Evolutionary conservation across 2,797 vertebrate genomes (phyloP), one percentile per base, ranked within the genome.

Genomic region (Sciurus carolinensis): DNA sequence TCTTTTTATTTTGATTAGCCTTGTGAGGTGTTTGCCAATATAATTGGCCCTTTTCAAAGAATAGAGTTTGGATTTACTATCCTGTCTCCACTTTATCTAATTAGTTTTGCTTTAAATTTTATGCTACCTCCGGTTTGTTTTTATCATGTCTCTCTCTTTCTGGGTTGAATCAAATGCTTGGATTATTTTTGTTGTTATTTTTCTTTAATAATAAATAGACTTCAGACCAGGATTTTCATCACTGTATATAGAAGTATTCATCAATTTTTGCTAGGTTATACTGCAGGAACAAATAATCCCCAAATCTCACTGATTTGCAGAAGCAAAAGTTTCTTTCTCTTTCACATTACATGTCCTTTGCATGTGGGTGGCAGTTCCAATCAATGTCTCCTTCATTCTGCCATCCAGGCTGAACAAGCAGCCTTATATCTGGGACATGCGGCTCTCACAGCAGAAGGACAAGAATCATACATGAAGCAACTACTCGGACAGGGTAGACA

Each of bases 91-190:
- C 52, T 92, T 92, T 95, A 85, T 79, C 73, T 91, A 84, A 94
- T 86, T 96, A 82, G 92, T 94, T 95, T 96, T 87, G 15, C 80
- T 91, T 82, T 85, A 86, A 44, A 73, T 22, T 76, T 72, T 59
- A 11, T 26, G 30, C 8, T 66, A 67, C 13, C 39, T 84, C 77
- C n/a, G 20, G 82, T 36, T 30, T 66, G 18, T 39, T 87, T 86
- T 42, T 57, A 18, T 71, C 59, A 14, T 26, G 57, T 64, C 52
- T 85, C 17, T 93, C 59, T 88, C 57, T 57, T 76, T 90, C 84
- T 76, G 59, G 30, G 47, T 30, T 26, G 11, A 90, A 30, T 67
- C 75, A 80, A 90, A 84, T 77, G 13, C 26, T 80, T 79, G 59
- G 54, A 50, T 80, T 57, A 62, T 80, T 94, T 79, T 89, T 73